Percentiles rank a stretch among this genome's conserved stretches.
Conservation (phyloP, 1,140 invertebrate genomes). For the Ephestia elutella region DNA sequence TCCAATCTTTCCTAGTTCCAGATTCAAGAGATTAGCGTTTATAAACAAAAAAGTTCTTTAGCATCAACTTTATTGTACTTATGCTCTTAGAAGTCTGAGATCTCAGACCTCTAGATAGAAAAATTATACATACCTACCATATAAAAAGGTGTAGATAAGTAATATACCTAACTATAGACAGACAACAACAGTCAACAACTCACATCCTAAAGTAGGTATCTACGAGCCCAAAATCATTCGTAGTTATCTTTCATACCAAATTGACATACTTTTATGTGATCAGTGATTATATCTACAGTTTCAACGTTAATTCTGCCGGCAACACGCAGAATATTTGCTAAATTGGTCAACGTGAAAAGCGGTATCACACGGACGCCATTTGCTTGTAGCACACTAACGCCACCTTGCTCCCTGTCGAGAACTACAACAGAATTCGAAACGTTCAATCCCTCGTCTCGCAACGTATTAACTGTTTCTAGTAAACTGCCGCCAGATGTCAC, state of each 20-base stretch:
- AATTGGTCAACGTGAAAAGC: constrained; percentile 79
- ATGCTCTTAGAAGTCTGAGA: too few relatives aligned
- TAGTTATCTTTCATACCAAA: constrained; percentile 43
- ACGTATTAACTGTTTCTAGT: constrained; percentile 87
- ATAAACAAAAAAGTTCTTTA: too few relatives aligned
- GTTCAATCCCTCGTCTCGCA: constrained; percentile 81
- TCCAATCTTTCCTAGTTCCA: too few relatives aligned
- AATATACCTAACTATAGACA: too few relatives aligned
- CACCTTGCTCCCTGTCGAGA: constrained; percentile 94
- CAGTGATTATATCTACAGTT: constrained; percentile 77
- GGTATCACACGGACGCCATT: constrained; percentile 83
- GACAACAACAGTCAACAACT: too few relatives aligned
- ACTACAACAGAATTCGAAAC: constrained; percentile 90
- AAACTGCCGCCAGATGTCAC: constrained; percentile 96
- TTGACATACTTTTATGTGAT: constrained; percentile 76
- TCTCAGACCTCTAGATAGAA: too few relatives aligned
- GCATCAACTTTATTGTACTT: too few relatives aligned
- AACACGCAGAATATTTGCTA: constrained; percentile 81
- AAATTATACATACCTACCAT: too few relatives aligned
- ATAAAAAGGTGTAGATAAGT: too few relatives aligned
- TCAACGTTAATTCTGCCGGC: constrained; percentile 77
- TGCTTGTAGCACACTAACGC: constrained; percentile 80
- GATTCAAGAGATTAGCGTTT: too few relatives aligned
- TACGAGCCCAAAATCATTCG: not conserved
- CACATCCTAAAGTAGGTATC: too few relatives aligned